Conservation (phyloP, 2,888 invertebrate genomes). For the Dasysyrphus tricinctus region DNA sequence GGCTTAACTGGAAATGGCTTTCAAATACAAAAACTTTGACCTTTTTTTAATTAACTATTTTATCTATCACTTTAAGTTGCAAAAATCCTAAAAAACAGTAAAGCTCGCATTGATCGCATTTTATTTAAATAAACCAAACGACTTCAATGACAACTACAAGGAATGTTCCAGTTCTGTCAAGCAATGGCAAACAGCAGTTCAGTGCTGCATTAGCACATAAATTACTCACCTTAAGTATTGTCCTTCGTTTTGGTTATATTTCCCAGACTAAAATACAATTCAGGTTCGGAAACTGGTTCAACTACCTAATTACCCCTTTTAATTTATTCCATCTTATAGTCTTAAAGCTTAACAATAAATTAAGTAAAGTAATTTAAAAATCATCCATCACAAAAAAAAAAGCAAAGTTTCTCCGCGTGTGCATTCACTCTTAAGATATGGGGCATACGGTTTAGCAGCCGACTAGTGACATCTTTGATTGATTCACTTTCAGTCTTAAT, state of each 20-base stretch:
- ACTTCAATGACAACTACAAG: conserved; percentile 20
- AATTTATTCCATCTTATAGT: conserved; percentile 43
- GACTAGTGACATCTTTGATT: conserved; percentile 34
- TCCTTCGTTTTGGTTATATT: conserved; percentile 31
- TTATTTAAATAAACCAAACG: background rate
- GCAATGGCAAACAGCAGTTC: conserved; percentile 2
- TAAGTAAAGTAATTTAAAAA: conserved; percentile 30
- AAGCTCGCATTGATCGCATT: background rate
- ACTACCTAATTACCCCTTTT: conserved; percentile 42
- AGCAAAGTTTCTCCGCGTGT: conserved; percentile 16
- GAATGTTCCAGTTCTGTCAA: conserved; percentile 23
- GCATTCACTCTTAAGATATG: conserved; percentile 23
- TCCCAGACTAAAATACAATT: conserved; percentile 7
- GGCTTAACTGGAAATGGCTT: too few relatives aligned
- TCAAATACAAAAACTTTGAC: too few relatives aligned
- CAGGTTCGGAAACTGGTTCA: conserved; percentile 30
- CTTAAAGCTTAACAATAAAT: conserved; percentile 34
- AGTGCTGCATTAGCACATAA: conserved; percentile 41
- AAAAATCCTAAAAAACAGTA: background rate
- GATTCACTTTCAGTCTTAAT: conserved; percentile 29
- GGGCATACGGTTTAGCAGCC: conserved; percentile 4
- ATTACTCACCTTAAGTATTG: conserved; percentile 31
- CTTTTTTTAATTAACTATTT: too few relatives aligned
- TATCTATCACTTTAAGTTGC: background rate
- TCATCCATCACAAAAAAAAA: conserved; percentile 35